Conservation (phyloP, 2,113 vertebrate species). For the Geococcyx californianus region DNA sequence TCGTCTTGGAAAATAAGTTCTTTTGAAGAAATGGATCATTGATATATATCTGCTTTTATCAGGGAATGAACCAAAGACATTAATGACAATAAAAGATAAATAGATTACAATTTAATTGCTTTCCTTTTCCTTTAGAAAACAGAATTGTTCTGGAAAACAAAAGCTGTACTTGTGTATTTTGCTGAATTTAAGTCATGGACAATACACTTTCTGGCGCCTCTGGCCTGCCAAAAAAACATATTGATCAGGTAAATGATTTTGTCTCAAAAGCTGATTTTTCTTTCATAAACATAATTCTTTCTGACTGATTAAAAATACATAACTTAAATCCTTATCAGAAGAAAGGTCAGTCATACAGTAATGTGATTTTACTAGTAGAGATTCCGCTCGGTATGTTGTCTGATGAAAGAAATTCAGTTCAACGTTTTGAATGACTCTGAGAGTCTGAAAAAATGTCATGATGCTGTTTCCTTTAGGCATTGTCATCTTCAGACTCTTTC, state of each 20-base stretch:
- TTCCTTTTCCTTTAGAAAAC: not conserved
- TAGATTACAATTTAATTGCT: not conserved
- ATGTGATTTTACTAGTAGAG: not conserved
- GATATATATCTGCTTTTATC: not conserved
- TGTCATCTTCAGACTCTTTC: not conserved
- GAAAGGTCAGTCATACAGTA: not conserved
- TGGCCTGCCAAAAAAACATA: not conserved
- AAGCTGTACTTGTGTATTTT: not conserved
- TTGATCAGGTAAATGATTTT: not conserved
- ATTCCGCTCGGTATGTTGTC: not conserved
- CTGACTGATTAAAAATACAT: not conserved
- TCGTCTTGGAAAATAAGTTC: not conserved
- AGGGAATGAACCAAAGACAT: not conserved
- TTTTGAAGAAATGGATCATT: not conserved
- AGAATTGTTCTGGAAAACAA: not conserved
- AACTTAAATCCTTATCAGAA: not conserved
- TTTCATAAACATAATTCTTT: not conserved
- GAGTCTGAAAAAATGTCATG: not conserved
- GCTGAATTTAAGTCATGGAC: not conserved
- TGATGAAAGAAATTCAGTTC: constrained; percentile 1
- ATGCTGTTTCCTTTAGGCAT: not conserved
- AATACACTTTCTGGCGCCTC: not conserved
- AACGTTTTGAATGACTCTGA: not conserved
- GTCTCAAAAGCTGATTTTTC: not conserved
- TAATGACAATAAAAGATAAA: not conserved